Base-by-base conservation (phyloP, 2,113 vertebrate genomes). In the Pelecanus crispus region DNA sequence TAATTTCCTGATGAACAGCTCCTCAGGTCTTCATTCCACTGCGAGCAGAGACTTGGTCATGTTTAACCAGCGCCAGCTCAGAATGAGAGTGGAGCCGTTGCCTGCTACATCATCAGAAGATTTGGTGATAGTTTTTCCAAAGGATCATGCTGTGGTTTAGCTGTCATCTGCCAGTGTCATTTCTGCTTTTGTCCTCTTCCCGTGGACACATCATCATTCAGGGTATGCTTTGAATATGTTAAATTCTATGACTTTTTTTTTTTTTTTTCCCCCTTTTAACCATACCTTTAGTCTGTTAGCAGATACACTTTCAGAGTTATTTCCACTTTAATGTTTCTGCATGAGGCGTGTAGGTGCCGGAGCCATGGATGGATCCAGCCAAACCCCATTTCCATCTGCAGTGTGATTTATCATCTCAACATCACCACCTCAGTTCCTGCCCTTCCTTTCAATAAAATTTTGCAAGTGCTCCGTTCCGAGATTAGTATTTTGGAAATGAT, bases 291-390 rank as follows among this genome's bases (percentile, higher is more conserved):
- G 19, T 3, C 19, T 70, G 26, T n/a, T 40, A 62, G 36, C 17
- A 55, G 81, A 70, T 5, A 7, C 18, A 9, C 58, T 45, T 70
- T 38, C 40, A 65, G 66, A 67, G 34, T 10, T 70, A 24, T 52
- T 80, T 68, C 83, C 7, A 7, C 82, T 59, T 38, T 2, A 7
- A 9, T 15, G 12, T 17, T 77, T 53, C 36, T 78, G 61, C 38
- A 50, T 0, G 1, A 45, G 55, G 44, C 36, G 12, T 16, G 9
- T 4, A 55, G n/a, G 52, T 86, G 34, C 63, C 8, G 6, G 34
- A 83, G 86, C 59, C 26, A 1, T 3, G 59, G 86, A 36, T 49
- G 36, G 40, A 31, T 44, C 34, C 77, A 68, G 21, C 58, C 63
- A 71, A 91, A 31, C 12, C 34, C 45, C 11, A 1, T 18, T 73